phyloP scores from a whole-genome alignment of 2,797 vertebrate genomes.

The Lutjanus campechanus region DNA sequence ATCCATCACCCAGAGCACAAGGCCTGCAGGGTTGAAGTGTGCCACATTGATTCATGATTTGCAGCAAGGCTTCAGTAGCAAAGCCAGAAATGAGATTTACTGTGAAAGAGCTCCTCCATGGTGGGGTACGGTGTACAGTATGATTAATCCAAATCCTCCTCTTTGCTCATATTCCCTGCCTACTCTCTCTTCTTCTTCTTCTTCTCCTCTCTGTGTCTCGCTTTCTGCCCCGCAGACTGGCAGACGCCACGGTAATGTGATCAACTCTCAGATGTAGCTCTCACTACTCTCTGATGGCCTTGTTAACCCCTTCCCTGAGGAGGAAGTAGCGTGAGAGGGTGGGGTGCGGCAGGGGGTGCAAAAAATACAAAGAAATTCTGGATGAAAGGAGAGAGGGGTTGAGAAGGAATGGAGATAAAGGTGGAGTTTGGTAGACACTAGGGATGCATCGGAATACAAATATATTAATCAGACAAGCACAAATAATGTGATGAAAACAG shows the following conservation, averaged over 20 bases:
- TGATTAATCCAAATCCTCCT: slow-evolving; percentile 67
- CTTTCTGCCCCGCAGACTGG: slow-evolving; percentile 73
- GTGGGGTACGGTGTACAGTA: slow-evolving; percentile 41
- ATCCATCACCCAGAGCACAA: slow-evolving; percentile 63
- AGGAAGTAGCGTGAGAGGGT: slow-evolving; percentile 44
- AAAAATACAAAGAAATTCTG: slow-evolving; percentile 7
- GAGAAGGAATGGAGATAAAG: slow-evolving; percentile 27
- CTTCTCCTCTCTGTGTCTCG: slow-evolving; percentile 43
- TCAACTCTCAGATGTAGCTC: slow-evolving; percentile 76
- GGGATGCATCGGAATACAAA: too few species aligned
- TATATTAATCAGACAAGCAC: too few species aligned
- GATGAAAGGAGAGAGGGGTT: slow-evolving; percentile 10
- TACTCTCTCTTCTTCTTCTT: slow-evolving; percentile 31
- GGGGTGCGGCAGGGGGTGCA: slow-evolving; percentile 14
- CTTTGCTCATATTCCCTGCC: slow-evolving; percentile 56
- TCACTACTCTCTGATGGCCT: slow-evolving; percentile 74
- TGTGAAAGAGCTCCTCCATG: slow-evolving; percentile 48
- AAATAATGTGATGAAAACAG: too few species aligned
- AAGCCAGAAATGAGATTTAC: slow-evolving; percentile 63
- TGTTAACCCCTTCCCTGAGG: slow-evolving; percentile 78
- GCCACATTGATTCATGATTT: slow-evolving; percentile 63
- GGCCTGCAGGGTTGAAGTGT: slow-evolving; percentile 59
- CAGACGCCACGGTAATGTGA: slow-evolving; percentile 80
- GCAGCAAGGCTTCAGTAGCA: slow-evolving; percentile 46
- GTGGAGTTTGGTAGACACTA: background rate